Percentiles rank a stretch among this genome's conserved stretches.
These are phyloP conservation scores for Girardia tigrina DNA, from an alignment of 2,888 invertebrate species.

Conservation along the genomic window DNA sequence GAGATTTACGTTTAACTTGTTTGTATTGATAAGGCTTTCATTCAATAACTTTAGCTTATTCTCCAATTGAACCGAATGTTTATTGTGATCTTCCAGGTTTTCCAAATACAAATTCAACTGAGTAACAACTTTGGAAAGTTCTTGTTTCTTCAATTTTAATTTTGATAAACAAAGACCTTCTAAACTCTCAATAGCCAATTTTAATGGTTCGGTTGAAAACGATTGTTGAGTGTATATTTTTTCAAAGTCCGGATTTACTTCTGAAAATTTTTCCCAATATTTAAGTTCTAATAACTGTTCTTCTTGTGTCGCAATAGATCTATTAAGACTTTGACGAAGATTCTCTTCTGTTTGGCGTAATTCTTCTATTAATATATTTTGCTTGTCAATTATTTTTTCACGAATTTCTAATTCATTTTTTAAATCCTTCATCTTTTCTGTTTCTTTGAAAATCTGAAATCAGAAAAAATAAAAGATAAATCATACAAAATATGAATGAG, in stretches of 20 bases:
- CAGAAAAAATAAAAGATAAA: too few relatives aligned
- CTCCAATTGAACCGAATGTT: neutral
- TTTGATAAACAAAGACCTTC: neutral
- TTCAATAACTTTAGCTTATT: neutral
- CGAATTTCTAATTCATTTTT: neutral
- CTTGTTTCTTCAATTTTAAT: neutral
- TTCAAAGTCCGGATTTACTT: neutral
- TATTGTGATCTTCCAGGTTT: neutral
- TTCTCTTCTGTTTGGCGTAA: neutral
- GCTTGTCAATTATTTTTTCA: neutral
- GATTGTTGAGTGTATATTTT: neutral
- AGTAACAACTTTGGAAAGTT: neutral
- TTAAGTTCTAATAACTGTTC: neutral
- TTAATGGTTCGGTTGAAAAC: neutral
- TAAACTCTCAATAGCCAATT: neutral
- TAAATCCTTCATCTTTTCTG: too few relatives aligned
- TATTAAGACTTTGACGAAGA: slow-evolving; percentile 23
- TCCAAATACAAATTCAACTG: neutral
- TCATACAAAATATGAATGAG: too few relatives aligned
- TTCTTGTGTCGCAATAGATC: neutral
- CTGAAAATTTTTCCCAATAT: neutral
- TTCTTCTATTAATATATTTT: neutral
- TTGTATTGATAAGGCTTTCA: neutral
- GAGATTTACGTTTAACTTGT: neutral
- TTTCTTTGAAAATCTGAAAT: too few relatives aligned